Conservation (phyloP, 2,113 vertebrate genomes). For the Urocitellus parryii region DNA sequence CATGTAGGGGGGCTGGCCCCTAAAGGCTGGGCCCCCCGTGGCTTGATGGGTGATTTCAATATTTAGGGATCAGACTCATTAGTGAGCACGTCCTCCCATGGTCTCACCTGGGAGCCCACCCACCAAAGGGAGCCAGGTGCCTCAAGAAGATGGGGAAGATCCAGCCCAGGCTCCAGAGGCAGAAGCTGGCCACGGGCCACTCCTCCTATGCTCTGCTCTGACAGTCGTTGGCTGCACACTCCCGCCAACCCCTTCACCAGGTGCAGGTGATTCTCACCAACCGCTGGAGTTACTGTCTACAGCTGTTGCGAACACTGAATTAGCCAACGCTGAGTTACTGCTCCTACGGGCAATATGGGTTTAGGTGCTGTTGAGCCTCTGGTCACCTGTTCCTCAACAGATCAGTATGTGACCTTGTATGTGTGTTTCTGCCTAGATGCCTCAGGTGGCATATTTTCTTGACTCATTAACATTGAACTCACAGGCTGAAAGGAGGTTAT, state of each 20-base stretch:
- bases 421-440: background rate
- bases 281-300: fast-evolving
- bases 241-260: fast-evolving
- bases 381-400: background rate
- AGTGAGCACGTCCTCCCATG: background rate
- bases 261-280: fast-evolving
- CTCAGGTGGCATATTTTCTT: too few species aligned
- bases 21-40: background rate
- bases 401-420: too few species aligned
- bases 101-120: background rate
- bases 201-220: too few species aligned
- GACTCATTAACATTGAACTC: background rate
- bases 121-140: background rate
- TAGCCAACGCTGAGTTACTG: fast-evolving
- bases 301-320: fast-evolving
- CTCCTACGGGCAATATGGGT: fast-evolving
- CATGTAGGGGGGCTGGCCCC: background rate
- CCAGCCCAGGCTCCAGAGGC: fast-evolving
- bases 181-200: fast-evolving
- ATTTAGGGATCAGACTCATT: background rate
- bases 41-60: background rate
- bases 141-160: background rate
- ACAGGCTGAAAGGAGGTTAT: fast-evolving
- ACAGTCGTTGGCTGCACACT: fast-evolving
- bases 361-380: background rate